Base-by-base conservation (phyloP, 2,888 invertebrate genomes). In the Gnatocerus cornutus region DNA sequence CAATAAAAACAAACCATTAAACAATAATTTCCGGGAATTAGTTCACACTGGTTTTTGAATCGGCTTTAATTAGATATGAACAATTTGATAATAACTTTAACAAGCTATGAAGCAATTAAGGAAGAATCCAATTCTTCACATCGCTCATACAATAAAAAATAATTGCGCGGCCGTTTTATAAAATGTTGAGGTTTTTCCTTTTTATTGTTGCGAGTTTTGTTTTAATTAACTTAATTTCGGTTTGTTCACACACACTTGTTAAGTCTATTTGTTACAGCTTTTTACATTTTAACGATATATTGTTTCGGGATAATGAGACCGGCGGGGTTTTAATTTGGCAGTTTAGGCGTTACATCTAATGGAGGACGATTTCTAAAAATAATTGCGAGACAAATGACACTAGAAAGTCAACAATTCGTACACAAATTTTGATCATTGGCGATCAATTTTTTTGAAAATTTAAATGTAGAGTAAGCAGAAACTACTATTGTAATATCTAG, bases 191-290 rank as follows among this genome's bases (percentile, higher is more conserved):
- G 43, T 64, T 64, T 64, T 43, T n/a, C 12, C 39, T 29, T 68
- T 71, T 68, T 68, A 71, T 68, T 71, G 65, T 71, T 71, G 21
- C 53, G 63, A 63, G 61, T 71, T 73, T 73, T 73, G 71, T 69
- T 68, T 72, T 75, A 73, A 74, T 75, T 74, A 72, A 72, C 53
- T 69, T 71, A 74, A 74, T 70, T 75, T 71, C 52, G 72, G 68
- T 73, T 63, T 69, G 64, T 76, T 75, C 74, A 73, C 76, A 75
- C 69, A 73, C 71, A 76, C 67, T 69, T 67, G 75, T 76, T 76
- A 68, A 74, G 71, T 66, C 72, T 73, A 76, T 78, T 78, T 76
- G 76, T 77, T 79, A 77, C 77, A 74, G 77, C 76, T 78, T 78
- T 77, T 75, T 68, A 70, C 69, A 67, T 74, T 75, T 76, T 78